These are phyloP conservation scores for Morelia viridis DNA, from an alignment of 2,797 vertebrate genomes.

Conservation along the genomic window DNA sequence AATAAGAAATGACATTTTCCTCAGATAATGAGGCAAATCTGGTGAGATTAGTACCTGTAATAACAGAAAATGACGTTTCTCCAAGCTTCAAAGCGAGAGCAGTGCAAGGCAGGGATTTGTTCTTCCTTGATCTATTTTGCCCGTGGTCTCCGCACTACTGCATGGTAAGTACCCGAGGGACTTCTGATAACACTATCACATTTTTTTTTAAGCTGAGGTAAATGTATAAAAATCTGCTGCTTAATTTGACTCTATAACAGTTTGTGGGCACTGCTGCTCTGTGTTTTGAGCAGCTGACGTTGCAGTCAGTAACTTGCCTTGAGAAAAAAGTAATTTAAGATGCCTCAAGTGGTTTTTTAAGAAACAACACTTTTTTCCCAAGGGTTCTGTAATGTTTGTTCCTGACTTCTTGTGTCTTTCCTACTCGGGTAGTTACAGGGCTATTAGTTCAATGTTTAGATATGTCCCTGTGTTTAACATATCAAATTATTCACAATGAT, in stretches of 20 bases:
- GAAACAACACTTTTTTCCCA: constrained; percentile 44
- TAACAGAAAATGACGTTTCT: constrained; percentile 63
- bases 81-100: constrained; percentile 49
- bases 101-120: constrained; percentile 49
- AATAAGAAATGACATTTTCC: constrained; percentile 58
- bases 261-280: constrained; percentile 49
- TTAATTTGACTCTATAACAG: constrained; percentile 42
- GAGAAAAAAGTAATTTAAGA: constrained; percentile 58
- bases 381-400: constrained; percentile 47
- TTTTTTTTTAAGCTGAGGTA: constrained; percentile 38
- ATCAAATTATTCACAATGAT: constrained; percentile 24
- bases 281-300: constrained; percentile 43
- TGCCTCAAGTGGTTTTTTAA: constrained; percentile 38
- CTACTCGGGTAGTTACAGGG: constrained; percentile 42
- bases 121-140: neutral
- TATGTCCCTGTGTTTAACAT: constrained; percentile 30
- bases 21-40: constrained; percentile 63
- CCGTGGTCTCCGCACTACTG: constrained; percentile 14
- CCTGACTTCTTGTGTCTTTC: constrained; percentile 36
- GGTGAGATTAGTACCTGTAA: constrained; percentile 62
- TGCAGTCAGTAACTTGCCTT: constrained; percentile 51
- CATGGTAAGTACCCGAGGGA: constrained; percentile 51
- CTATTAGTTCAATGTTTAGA: constrained; percentile 36
- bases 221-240: constrained; percentile 54
- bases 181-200: constrained; percentile 36